Evolutionary conservation across 2,113 vertebrate species (phyloP), one percentile per base, ranked within the genome.

Genomic region (Campylomormyrus numenius): DNA sequence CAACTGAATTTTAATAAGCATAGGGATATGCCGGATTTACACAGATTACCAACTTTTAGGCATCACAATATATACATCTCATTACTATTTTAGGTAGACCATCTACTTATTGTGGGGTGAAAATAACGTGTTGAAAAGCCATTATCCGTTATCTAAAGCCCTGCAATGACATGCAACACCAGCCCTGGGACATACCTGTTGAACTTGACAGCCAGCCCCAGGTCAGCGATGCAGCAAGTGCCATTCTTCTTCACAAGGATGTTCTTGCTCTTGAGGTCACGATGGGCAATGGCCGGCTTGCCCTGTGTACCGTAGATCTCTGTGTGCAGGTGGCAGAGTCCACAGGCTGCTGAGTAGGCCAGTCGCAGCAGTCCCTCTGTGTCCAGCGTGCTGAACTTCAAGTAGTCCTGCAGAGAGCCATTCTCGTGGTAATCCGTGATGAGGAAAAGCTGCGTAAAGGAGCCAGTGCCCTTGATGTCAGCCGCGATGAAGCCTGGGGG

Each of bases 281-380:
- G 53, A 7, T 56, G 53, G 53, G 53, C 53, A 56, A 56, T 56
- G 53, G 53, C 53, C 53, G 53, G 53, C 5, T 56, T 56, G 53
- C 98, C 98, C 91, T 99, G 98, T 21, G 98, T 99, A 91, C 98
- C 98, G 21, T 99, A 98, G 92, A 99, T 99, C 93, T 99, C 98
- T 0, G 98, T 99, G 94, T 99, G 98, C 8, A 99, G 97, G 92
- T 99, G 98, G 92, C 98, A 99, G 89, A 99, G 96, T 35, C 98
- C 98, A 84, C 98, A 99, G 0, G 98, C 98, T 42, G 97, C 96
- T 0, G 98, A 99, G 91, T 97, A 99, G 0, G 98, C 98, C 93
- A 99, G 92, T 17, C 96, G 96, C 87, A 99, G 97, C 77, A 99
- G 95, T 19, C 97, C 94, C 91, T 95, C 96, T 48, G 96, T 97